phyloP scores from a whole-genome alignment of 2,888 invertebrate genomes.

The Drosophila flavopinicola region DNA sequence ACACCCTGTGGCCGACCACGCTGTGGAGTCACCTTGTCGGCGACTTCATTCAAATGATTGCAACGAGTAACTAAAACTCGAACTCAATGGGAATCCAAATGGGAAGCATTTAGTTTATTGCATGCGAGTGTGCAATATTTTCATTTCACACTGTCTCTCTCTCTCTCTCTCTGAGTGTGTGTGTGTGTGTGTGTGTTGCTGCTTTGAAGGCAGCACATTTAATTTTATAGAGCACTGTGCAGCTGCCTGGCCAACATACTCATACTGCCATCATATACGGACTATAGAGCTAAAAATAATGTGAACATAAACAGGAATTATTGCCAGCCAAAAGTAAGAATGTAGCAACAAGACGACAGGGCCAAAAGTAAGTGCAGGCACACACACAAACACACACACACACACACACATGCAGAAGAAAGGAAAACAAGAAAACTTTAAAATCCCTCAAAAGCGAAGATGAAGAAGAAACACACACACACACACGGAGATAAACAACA shows the following conservation, averaged over 20 bases:
- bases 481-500: constrained; percentile 47
- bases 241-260: neutral
- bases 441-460: constrained; percentile 24
- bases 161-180: neutral
- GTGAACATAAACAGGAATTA: constrained; percentile 76
- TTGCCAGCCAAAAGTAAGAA: constrained; percentile 62
- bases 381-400: constrained; percentile 7
- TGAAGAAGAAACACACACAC: constrained; percentile 1
- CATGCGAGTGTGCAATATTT: constrained; percentile 49
- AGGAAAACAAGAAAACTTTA: constrained; percentile 37
- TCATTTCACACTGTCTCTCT: constrained; percentile 17
- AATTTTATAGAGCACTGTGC: constrained; percentile 58
- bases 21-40: neutral
- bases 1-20: no score
- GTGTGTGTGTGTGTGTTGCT: neutral
- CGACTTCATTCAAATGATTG: constrained; percentile 13
- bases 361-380: constrained; percentile 14
- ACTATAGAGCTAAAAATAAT: constrained; percentile 64
- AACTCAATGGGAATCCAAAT: constrained; percentile 43
- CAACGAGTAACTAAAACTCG: constrained; percentile 17
- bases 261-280: constrained; percentile 23
- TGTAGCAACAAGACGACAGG: constrained; percentile 28
- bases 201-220: constrained; percentile 51
- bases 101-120: constrained; percentile 53
- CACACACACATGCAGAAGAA: constrained; percentile 15